A percentile compares a stretch with the other conserved stretches of the same genome.
Evolutionary conservation across 2,113 vertebrate genomes (phyloP).

Genomic region (Notechis scutatus): DNA sequence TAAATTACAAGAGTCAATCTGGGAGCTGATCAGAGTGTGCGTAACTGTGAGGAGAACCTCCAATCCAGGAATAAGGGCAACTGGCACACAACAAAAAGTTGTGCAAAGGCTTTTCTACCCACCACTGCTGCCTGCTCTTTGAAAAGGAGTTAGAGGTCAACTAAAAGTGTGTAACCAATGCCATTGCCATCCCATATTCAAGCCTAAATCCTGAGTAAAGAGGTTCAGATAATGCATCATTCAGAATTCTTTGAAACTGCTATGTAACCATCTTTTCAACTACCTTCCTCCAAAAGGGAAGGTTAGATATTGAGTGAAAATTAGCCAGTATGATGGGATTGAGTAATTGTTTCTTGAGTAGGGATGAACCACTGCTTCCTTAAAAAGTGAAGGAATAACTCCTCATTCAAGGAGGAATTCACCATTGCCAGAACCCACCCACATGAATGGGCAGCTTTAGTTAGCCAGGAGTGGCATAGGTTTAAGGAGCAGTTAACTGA

Average conservation of each 20-base stretch:
- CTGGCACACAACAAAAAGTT: not conserved
- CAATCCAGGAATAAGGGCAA: not conserved
- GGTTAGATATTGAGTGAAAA: not conserved
- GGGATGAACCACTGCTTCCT: not conserved
- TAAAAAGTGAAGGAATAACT: not conserved
- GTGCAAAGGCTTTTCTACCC: not conserved
- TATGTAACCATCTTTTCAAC: not conserved
- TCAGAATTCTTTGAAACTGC: not conserved
- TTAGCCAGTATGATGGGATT: not conserved
- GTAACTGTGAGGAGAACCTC: not conserved
- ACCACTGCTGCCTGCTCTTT: not conserved
- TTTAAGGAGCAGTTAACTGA: not conserved
- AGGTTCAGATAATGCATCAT: not conserved
- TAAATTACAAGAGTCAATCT: not conserved
- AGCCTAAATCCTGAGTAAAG: not conserved
- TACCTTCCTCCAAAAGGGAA: not conserved
- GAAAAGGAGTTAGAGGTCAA: not conserved
- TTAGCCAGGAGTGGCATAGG: not conserved
- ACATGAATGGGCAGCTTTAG: not conserved
- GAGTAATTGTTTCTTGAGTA: not conserved
- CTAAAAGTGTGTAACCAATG: not conserved
- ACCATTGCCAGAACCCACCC: not conserved
- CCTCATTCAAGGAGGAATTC: not conserved
- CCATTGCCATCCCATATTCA: not conserved
- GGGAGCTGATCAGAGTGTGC: not conserved